Base-by-base conservation (phyloP, 2,888 invertebrate genomes). In the Corbicula japonica region DNA sequence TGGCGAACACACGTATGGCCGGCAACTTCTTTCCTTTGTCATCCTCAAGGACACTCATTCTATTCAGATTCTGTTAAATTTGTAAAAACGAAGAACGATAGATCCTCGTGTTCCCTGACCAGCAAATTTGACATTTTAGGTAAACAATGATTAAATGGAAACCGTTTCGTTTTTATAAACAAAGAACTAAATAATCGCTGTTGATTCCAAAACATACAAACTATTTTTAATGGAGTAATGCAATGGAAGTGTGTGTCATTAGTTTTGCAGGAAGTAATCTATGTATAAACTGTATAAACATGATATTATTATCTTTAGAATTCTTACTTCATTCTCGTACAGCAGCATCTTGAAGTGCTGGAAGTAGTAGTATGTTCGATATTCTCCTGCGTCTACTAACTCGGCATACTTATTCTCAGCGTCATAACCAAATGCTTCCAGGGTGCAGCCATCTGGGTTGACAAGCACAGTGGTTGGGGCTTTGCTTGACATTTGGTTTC, bases 341-440 rank as follows among this genome's bases (percentile, higher is more conserved):
- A 63, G 44, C 12, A 63, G 18, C 62, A 63, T 63, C n/a, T 63
- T 63, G 48, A 63, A 63, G n/a, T 15, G 32, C 34, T 63, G 62
- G 6, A 48, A 63, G 48, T 63, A 63, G 23, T 48, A 63, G 48
- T 63, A 63, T 34, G 32, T 0, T 4, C 8, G 5, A 18, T 61
- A 30, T 28, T 61, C 30, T 28, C 30, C 44, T 12, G 41, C 44
- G 15, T 61, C 61, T 18, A 18, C 26, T 15, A 61, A 18, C 28
- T 61, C 30, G n/a, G 44, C 61, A 61, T 44, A 61, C 34, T 23
- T 63, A 18, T 63, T 23, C 34, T 63, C 62, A n/a, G 62, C 62
- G 8, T 63, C 62, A 15, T 63, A 63, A 1, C 62, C 62, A 63
- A 63, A 63, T n/a, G 48, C 62, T 48, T 63, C 62, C 28, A 63